A percentile compares a stretch with the other conserved stretches of the same genome.
These are phyloP conservation scores for Chaetura pelagica DNA, from an alignment of 2,113 vertebrate genomes.

Conservation along the genomic window DNA sequence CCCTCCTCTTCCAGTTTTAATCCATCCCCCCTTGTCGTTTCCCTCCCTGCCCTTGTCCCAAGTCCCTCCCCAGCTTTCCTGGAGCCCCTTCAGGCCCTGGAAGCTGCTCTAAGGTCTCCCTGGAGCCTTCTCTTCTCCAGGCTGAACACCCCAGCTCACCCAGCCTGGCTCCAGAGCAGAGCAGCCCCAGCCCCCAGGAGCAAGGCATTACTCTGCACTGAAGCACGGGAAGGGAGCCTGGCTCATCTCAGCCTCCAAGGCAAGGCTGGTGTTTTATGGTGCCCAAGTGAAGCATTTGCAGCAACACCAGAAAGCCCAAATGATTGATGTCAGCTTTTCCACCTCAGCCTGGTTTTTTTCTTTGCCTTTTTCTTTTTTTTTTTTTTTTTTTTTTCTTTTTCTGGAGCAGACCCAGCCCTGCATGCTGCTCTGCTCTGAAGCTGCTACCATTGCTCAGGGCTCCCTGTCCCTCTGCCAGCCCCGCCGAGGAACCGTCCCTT, in stretches of 20 bases:
- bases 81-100: too few relatives aligned
- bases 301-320: not conserved
- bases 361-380: too few relatives aligned
- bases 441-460: rapidly evolving
- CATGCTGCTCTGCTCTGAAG: rapidly evolving
- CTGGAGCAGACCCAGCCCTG: not conserved
- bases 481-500: not conserved
- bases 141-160: too few relatives aligned
- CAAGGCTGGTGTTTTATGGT: not conserved
- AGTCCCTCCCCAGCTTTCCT: too few relatives aligned
- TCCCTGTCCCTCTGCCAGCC: rapidly evolving
- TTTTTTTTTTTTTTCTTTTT: too few relatives aligned
- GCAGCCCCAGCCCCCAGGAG: not conserved
- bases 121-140: too few relatives aligned
- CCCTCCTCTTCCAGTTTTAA: too few relatives aligned
- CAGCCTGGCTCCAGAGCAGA: too few relatives aligned
- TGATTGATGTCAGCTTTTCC: not conserved
- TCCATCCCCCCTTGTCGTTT: too few relatives aligned
- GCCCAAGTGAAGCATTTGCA: not conserved
- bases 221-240: not conserved
- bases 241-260: not conserved
- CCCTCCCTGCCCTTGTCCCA: too few relatives aligned
- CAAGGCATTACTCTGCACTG: not conserved
- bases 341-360: not conserved
- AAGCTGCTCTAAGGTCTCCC: too few relatives aligned